A percentile compares a stretch with the other conserved stretches of the same genome.
phyloP scores from a whole-genome alignment of 2,113 vertebrate genomes.

The Trogon melanurus region DNA sequence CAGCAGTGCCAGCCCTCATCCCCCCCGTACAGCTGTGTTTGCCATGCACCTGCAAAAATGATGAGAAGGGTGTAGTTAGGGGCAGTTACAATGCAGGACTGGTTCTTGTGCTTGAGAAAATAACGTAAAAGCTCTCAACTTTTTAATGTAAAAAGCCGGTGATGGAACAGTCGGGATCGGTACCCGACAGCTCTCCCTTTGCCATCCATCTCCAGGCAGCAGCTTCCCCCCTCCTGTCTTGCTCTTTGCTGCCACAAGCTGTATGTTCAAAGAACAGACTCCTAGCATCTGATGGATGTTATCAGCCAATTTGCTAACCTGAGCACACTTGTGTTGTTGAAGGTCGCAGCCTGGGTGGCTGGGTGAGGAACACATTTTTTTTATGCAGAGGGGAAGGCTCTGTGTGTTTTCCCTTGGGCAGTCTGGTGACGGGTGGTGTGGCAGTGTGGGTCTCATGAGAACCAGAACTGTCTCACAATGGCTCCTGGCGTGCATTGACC shows the following conservation, averaged over 20 bases:
- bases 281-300: not conserved
- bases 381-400: accelerated
- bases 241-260: not conserved
- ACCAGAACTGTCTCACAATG: accelerated
- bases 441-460: accelerated
- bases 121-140: not conserved
- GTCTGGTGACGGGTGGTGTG: not conserved
- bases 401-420: accelerated
- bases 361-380: accelerated
- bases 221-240: not conserved
- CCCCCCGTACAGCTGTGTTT: accelerated
- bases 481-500: accelerated
- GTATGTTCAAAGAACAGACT: not conserved
- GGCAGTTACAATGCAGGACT: not conserved
- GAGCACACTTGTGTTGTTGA: accelerated
- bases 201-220: not conserved
- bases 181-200: not conserved
- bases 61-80: not conserved
- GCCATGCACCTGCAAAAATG: not conserved
- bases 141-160: accelerated
- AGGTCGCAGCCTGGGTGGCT: not conserved
- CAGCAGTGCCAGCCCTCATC: not conserved
- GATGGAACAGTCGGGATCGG: not conserved
- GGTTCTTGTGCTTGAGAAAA: not conserved
- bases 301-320: not conserved